These are phyloP conservation scores for Drosophila pectinifera DNA, from an alignment of 1,140 invertebrate species.

Conservation along the genomic window DNA sequence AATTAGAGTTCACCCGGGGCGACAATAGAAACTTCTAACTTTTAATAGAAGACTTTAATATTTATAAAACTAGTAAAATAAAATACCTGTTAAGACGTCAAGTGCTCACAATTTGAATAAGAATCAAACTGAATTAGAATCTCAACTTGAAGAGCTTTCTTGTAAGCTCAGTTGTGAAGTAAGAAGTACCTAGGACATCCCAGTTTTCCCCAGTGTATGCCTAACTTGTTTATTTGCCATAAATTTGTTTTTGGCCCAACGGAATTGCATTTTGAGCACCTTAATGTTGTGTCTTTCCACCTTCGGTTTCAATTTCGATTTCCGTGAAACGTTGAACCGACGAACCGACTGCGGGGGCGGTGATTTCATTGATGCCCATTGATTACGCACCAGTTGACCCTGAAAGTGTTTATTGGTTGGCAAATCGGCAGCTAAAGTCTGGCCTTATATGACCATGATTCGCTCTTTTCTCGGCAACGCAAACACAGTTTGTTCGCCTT, in stretches of 20 bases:
- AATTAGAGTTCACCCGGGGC: neutral
- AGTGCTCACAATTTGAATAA: too few relatives aligned
- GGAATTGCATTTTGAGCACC: constrained; percentile 45
- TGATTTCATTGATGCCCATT: constrained; percentile 33
- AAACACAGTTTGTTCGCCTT: constrained; percentile 38
- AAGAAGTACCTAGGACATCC: too few relatives aligned
- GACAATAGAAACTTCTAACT: neutral
- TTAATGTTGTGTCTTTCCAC: constrained; percentile 17
- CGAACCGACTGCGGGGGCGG: constrained; percentile 42
- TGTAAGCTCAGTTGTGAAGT: too few relatives aligned
- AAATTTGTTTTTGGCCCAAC: constrained; percentile 53
- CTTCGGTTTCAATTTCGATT: constrained; percentile 53
- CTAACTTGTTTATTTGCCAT: constrained; percentile 52
- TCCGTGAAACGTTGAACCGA: constrained; percentile 54
- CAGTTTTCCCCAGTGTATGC: constrained; percentile 17
- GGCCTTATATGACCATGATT: constrained; percentile 76
- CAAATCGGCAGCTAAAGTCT: constrained; percentile 34
- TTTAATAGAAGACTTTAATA: neutral
- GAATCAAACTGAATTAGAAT: too few relatives aligned
- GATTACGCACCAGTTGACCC: constrained; percentile 67
- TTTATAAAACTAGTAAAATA: neutral
- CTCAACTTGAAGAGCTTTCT: too few relatives aligned
- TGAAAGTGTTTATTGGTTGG: constrained; percentile 54
- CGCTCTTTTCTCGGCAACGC: constrained; percentile 32
- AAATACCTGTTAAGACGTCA: too few relatives aligned